Percentiles rank a stretch among this genome's conserved stretches.
Evolutionary conservation across 2,888 invertebrate species (phyloP).

Genomic region (Eupithecia pulchellata): DNA sequence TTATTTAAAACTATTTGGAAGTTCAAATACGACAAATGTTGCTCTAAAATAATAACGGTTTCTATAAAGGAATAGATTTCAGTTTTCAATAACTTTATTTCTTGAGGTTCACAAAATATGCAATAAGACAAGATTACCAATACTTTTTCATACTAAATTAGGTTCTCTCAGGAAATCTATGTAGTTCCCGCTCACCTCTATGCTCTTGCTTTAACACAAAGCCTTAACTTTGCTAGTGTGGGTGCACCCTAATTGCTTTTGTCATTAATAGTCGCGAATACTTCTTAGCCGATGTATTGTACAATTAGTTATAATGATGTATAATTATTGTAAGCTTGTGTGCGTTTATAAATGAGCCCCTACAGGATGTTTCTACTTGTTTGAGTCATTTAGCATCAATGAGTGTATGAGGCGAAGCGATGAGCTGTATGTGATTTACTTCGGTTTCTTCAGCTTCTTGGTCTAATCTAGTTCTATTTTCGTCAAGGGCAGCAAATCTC

Average conservation of each 20-base stretch:
- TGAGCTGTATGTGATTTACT: not conserved
- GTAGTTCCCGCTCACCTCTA: conserved; percentile 4
- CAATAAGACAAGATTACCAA: too few relatives aligned
- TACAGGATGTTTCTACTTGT: conserved; percentile 45
- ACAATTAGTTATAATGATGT: conserved; percentile 84
- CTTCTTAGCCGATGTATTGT: conserved; percentile 81
- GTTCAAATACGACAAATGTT: too few relatives aligned
- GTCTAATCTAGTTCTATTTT: not conserved
- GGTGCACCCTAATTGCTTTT: conserved; percentile 83
- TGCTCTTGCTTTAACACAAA: conserved; percentile 7
- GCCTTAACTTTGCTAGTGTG: conserved; percentile 58
- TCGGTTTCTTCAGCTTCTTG: not conserved
- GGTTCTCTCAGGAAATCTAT: not conserved
- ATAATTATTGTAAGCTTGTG: conserved; percentile 73
- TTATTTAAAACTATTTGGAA: too few relatives aligned
- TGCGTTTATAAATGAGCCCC: conserved; percentile 47
- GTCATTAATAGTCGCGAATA: conserved; percentile 85
- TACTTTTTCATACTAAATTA: too few relatives aligned
- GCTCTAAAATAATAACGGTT: too few relatives aligned
- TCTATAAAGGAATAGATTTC: too few relatives aligned
- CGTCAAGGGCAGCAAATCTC: too few relatives aligned
- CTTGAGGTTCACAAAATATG: too few relatives aligned
- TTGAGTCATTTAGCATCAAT: conserved; percentile 28
- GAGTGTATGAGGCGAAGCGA: not conserved
- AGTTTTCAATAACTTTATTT: too few relatives aligned